These are phyloP conservation scores for Onychostruthus taczanowskii DNA, from an alignment of 2,113 vertebrate species.

Conservation along the genomic window DNA sequence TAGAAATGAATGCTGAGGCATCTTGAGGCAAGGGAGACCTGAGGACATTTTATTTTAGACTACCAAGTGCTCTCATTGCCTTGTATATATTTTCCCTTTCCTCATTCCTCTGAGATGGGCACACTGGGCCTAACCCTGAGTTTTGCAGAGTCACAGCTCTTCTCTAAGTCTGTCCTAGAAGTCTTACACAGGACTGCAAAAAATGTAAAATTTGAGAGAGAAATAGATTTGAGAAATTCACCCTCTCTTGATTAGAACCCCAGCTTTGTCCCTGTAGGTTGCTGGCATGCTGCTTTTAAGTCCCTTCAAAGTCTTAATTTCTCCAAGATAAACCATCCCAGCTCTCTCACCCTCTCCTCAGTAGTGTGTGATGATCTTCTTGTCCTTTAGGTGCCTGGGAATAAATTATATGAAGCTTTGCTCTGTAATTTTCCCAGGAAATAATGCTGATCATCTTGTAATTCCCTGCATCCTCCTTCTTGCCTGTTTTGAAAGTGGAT, in stretches of 20 bases:
- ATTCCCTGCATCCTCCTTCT: background rate
- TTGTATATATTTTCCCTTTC: background rate
- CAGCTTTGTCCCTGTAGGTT: background rate
- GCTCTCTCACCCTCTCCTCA: background rate
- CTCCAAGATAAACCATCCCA: background rate
- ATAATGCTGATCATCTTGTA: background rate
- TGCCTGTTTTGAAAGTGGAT: background rate
- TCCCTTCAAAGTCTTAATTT: background rate
- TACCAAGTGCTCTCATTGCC: background rate
- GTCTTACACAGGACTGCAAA: background rate
- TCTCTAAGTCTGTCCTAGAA: background rate
- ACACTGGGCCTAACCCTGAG: background rate
- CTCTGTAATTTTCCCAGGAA: background rate
- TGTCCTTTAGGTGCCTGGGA: background rate
- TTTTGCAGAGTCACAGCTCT: background rate
- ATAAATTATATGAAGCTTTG: background rate
- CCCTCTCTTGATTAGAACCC: background rate
- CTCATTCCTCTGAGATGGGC: background rate
- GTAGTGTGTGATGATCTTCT: background rate
- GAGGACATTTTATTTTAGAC: background rate
- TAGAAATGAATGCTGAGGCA: background rate
- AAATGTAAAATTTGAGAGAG: background rate
- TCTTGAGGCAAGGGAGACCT: background rate
- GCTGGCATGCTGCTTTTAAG: background rate
- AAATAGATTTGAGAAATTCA: background rate